Base-by-base conservation (phyloP, 23 tunicate species). In the Oikopleura vanhoeffeni region DNA sequence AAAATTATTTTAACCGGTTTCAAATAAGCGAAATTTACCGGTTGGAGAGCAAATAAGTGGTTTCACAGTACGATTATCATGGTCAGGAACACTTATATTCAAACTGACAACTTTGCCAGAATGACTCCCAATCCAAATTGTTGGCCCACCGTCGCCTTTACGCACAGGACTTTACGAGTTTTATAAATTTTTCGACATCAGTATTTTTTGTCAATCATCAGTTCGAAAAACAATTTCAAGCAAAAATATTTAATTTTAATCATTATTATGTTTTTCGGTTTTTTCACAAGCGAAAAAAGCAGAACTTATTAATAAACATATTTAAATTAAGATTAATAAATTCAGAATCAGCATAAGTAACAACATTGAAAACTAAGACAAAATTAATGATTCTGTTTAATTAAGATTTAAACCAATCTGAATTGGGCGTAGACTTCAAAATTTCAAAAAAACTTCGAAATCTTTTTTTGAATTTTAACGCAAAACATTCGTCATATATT, bases 21-120 rank as follows among this genome's bases (percentile, higher is more conserved):
- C 24, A 18, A 49, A 49, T 8, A 49, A 49, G 8, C 60, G 60
- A 49, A 13, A 30, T 2, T 71, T 13, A 71, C 79, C 79, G 27
- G 79, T 71, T 4, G 79, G 79, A 18, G 79, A 2, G 38, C 79
- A 71, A 30, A 71, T 71, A 30, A 71, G 79, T 2, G 79, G 79
- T 2, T 18, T 13, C 36, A 3, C 32, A 13, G 34, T 13, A 13
- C 79, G 27, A 38, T 71, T 38, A 32, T 4, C 79, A 18, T 3
- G 2, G 2, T 33, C 2, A 2, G 79, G 79, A 30, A 71, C 79
- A 38, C 36, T 18, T 18, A 71, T 33, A 2, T 33, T 18, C 27
- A 71, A 38, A 30, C 38, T 24, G 34, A 71, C 35, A 2, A 71
- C 79, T 71, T 71, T 71, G 27, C 79, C 79, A 13, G 79, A 71